Evolutionary conservation across 2,113 vertebrate genomes (phyloP), one percentile per base, ranked within the genome.

Genomic region (Nestor notabilis): DNA sequence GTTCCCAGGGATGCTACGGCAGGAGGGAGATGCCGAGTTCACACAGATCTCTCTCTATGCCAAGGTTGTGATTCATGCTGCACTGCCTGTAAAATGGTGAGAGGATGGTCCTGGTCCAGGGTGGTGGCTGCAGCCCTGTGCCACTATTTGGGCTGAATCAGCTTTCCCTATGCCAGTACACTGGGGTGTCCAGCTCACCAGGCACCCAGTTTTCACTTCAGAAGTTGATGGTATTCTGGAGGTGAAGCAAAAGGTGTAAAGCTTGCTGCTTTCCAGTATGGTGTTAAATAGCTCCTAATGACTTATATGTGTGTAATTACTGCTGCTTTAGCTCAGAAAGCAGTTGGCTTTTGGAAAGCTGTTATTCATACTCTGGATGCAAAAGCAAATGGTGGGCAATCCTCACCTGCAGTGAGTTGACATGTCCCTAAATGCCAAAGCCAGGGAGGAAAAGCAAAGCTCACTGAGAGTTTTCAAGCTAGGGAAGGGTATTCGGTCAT

Each of bases 121-220:
- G 8, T 79, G 46, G 20, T 29, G 41, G 35, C 44, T 60, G 29
- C 37, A 65, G 23, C 41, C 25, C 17, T 27, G 13, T 37, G 55
- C 20, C 3, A 2, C 64, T 2, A 3, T 10, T 19, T 66, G 68
- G 29, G n/a, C 27, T 43, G 41, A 81, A 41, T 17, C 1, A 0
- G 5, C 47, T 94, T 82, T 66, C 77, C 15, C 37, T 43, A 2
- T 10, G 56, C 21, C 4, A 8, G 12, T 29, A 47, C 29, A 13
- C 7, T 1, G 4, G n/a, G n/a, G 3, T 35, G 17, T 17, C 21
- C 3, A 5, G 60, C 44, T 75, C 39, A 16, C 27, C 2, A 2
- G 66, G 68, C 19, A 53, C 16, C 3, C 25, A 35, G 24, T 27
- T 91, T 64, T 53, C 29, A 20, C 68, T 91, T 89, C 52, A 55